Base-by-base conservation (phyloP, 2,797 vertebrate genomes). In the Ataeniobius toweri region DNA sequence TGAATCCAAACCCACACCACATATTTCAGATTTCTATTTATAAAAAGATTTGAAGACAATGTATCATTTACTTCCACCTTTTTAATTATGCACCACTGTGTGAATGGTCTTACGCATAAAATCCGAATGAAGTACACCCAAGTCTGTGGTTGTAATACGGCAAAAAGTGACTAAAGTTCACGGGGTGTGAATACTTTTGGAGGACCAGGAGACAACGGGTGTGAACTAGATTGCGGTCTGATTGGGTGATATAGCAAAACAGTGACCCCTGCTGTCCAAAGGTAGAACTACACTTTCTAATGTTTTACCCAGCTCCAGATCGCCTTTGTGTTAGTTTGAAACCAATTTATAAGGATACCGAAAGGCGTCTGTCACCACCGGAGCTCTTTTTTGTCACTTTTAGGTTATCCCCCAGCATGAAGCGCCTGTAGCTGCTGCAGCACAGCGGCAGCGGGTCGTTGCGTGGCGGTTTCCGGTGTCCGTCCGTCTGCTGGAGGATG, bases 381-480 rank as follows among this genome's bases (percentile, higher is more conserved):
- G 20, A 13, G 51, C 1, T 59, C 1, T 46, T 68, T 26, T 6
- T 2, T 1, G n/a, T 50, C 76, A 5, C 16, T 3, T 67, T 0
- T 41, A 36, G 26, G 10, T 55, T 67, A 3, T 44, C 7, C 80
- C 36, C 73, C 73, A 1, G 5, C 71, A 73, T 76, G 84, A 31
- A 68, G 73, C 81, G 68, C 26, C 75, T 58, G 77, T 70, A 83
- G 82, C 77, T 0, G 86, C 78, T 36, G 82, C 79, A 18, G 78
- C 61, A 71, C 74, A 1, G 85, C 75, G 70, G 82, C 80, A 55
- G 77, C 75, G 71, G 80, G 50, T 85, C 88, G 61, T 89, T 91
- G 89, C 87, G 86, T 75, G 90, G 88, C 89, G 90, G 92, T 77
- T 94, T 94, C 94, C 93, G 94, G 93, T 94, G 93, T 94, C 92